Conservation (phyloP, 1,140 invertebrate genomes). For the Drosophila trapezifrons region DNA sequence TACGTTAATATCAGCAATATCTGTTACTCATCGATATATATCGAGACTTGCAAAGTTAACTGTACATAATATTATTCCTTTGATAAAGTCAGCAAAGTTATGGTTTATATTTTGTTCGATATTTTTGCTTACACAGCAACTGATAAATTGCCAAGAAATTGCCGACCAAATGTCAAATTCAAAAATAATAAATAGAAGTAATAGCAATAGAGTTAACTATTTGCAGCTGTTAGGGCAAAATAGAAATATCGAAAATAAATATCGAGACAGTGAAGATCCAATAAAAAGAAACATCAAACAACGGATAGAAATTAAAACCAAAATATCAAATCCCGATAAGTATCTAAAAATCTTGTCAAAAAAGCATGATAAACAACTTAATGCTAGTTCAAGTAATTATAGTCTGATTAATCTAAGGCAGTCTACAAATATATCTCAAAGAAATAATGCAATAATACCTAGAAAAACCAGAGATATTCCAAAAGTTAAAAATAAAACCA, state of each 20-base stretch:
- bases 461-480: conserved; percentile 16
- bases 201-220: background rate
- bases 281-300: background rate
- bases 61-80: conserved; percentile 1
- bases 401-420: conserved; percentile 72
- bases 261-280: background rate
- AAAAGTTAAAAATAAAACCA: background rate
- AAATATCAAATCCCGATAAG: conserved; percentile 12
- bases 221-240: background rate
- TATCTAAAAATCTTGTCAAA: background rate
- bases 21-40: background rate
- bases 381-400: conserved; percentile 44
- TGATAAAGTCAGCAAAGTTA: conserved; percentile 31
- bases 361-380: conserved; percentile 17
- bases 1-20: conserved; percentile 5
- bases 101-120: conserved; percentile 54
- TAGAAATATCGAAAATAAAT: background rate
- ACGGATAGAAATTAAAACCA: conserved; percentile 12
- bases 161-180: conserved; percentile 29
- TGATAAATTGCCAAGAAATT: conserved; percentile 37
- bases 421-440: conserved; percentile 1
- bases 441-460: background rate
- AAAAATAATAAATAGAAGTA: conserved; percentile 11
- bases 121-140: conserved; percentile 48
- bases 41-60: background rate